Evolutionary conservation across 2,113 vertebrate genomes (phyloP), one percentile per base, ranked within the genome.

Genomic region (Petrocephalus zakoni): DNA sequence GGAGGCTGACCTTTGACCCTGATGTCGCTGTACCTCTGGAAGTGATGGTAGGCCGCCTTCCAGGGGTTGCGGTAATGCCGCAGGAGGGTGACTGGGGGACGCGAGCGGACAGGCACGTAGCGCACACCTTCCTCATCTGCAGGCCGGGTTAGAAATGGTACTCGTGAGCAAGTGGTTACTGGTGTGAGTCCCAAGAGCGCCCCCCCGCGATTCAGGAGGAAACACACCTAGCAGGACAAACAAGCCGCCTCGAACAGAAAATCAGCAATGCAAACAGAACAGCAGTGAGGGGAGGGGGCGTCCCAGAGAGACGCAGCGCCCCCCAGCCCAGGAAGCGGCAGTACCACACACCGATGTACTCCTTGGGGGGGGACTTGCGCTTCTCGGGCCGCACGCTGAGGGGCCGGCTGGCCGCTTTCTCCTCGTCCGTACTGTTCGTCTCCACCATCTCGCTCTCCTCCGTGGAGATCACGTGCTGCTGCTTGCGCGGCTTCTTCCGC

Each of bases 401-500:
- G 78, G 94, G 96, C 93, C 98, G 96, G 90, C 97, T 93, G 46
- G 96, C 94, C 51, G 95, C 94, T 92, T 97, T 97, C 91, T 99
- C 98, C 47, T 99, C 98, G 1, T 99, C 98, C 0, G 98, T 99
- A 94, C 98, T 99, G 93, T 99, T 99, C 10, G 98, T 97, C 94
- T 99, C 98, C 95, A 99, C 96, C 97, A 99, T 99, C 89, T 99
- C 98, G 0, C 97, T 98, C 92, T 99, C 98, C 93, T 99, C 98
- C 0, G 97, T 99, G 19, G 97, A 99, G 92, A 99, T 99, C 53
- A 99, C 95, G 0, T 99, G 98, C 93, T 99, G 98, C 92, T 99
- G 98, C 92, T 99, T 99, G 82, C 98, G 97, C 53, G 98, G 98
- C 90, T 99, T 99, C 92, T 99, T 99, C 90, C 98, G 96, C 0